phyloP scores from a whole-genome alignment of 2,888 invertebrate genomes.

The Drosophila ustulata region DNA sequence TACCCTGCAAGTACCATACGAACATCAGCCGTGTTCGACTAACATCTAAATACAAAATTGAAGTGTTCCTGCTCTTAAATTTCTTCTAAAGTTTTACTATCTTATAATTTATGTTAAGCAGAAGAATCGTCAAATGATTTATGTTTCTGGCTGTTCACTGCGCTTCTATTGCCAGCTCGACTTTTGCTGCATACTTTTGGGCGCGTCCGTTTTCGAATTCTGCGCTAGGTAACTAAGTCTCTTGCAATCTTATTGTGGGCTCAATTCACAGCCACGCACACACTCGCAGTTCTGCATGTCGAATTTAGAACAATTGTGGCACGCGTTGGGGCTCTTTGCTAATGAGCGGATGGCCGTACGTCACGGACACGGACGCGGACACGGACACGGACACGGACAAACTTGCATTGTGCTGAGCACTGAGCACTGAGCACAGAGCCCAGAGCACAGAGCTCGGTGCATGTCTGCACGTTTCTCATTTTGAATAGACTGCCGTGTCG shows the following conservation, averaged over 20 bases:
- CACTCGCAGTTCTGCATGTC: slow-evolving; percentile 45
- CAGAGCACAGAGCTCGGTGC: slow-evolving; percentile 19
- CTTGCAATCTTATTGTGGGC: slow-evolving; percentile 12
- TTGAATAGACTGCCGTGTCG: slow-evolving; percentile 47
- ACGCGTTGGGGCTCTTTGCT: slow-evolving; percentile 63
- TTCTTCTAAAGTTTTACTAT: neutral
- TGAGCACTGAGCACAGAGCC: neutral
- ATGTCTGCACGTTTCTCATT: slow-evolving; percentile 62
- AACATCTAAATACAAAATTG: neutral
- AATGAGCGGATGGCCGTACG: slow-evolving; percentile 67
- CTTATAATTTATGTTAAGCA: neutral
- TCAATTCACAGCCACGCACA: slow-evolving; percentile 31
- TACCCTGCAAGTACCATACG: slow-evolving; percentile 33
- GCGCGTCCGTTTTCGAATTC: neutral
- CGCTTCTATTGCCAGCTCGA: neutral
- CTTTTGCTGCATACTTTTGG: neutral
- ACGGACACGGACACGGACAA: slow-evolving; percentile 59
- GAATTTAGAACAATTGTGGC: slow-evolving; percentile 62
- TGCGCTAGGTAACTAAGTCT: slow-evolving; percentile 29
- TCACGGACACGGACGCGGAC: slow-evolving; percentile 56
- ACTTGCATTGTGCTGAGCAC: slow-evolving; percentile 47
- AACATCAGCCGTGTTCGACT: neutral
- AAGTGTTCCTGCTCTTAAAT: neutral
- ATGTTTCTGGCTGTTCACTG: neutral
- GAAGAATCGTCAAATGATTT: neutral